These are phyloP conservation scores for Cassiopea xamachana DNA, from an alignment of 30 jellyfish, hydroid and myxozoan genomes.

Conservation along the genomic window DNA sequence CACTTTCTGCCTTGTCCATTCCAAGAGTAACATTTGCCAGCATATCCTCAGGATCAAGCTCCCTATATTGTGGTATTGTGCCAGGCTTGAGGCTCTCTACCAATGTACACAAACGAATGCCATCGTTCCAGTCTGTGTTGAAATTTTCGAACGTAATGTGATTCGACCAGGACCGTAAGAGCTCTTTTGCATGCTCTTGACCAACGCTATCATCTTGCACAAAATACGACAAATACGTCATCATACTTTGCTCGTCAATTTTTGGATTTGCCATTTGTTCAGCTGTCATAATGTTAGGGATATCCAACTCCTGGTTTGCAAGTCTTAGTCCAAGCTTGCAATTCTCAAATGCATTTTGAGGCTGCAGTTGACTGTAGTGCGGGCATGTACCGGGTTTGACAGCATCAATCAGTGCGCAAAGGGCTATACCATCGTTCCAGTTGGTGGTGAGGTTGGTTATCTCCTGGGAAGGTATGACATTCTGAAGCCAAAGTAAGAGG, in stretches of 20 bases:
- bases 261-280: slow-evolving; percentile 90
- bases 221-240: slow-evolving; percentile 93
- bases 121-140: slow-evolving; percentile 98
- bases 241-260: slow-evolving; percentile 97
- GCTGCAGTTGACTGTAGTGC: slow-evolving; percentile 69
- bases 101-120: slow-evolving; percentile 90
- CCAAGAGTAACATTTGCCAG: slow-evolving; percentile 80
- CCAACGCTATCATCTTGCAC: slow-evolving; percentile 95
- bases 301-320: slow-evolving; percentile 84
- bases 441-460: slow-evolving; percentile 88
- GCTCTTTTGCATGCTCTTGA: slow-evolving; percentile 73
- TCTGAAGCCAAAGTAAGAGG: slow-evolving; percentile 88
- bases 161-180: slow-evolving; percentile 72
- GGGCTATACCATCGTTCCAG: slow-evolving; percentile 97
- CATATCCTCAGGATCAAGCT: slow-evolving; percentile 55
- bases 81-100: slow-evolving; percentile 88
- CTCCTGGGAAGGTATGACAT: slow-evolving; percentile 84
- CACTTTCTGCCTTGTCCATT: slow-evolving; percentile 85
- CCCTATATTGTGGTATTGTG: slow-evolving; percentile 31
- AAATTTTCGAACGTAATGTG: slow-evolving; percentile 76
- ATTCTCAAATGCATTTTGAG: slow-evolving; percentile 74
- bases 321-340: slow-evolving; percentile 77
- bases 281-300: slow-evolving; percentile 86
- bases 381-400: slow-evolving; percentile 93
- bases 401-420: slow-evolving; percentile 89